Evolutionary conservation across 1,140 invertebrate genomes (phyloP).

Genomic region (Rhynchophorus ferrugineus): DNA sequence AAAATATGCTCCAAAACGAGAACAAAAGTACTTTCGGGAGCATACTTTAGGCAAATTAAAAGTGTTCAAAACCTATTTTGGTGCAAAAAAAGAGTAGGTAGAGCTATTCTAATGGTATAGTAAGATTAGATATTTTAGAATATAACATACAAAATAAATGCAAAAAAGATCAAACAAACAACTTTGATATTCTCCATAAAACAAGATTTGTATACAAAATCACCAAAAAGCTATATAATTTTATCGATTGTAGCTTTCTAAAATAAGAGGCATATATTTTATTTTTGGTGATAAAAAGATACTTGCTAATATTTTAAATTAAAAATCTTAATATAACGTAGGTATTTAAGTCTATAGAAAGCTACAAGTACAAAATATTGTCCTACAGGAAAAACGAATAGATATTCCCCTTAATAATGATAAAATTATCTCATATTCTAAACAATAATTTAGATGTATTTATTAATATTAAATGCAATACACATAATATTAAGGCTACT

Average conservation of each 20-base stretch:
- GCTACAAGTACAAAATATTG: not conserved
- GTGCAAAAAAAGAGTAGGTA: slow-evolving; percentile 12
- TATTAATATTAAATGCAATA: slow-evolving; percentile 3
- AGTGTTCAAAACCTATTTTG: slow-evolving; percentile 16
- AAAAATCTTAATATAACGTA: too few relatives aligned
- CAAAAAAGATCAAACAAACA: too few relatives aligned
- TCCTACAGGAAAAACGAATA: not conserved
- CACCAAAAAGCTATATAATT: too few relatives aligned
- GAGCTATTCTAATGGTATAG: not conserved
- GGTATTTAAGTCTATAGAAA: not conserved
- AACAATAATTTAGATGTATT: not conserved
- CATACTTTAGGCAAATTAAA: slow-evolving; percentile 1
- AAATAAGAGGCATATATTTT: not conserved
- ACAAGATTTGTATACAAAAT: too few relatives aligned
- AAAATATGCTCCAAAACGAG: not conserved
- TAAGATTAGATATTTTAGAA: not conserved
- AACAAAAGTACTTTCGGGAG: not conserved
- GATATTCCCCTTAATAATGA: not conserved
- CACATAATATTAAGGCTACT: not conserved
- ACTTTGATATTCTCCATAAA: too few relatives aligned
- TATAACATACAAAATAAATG: too few relatives aligned
- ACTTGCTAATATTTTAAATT: not conserved
- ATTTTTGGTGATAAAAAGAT: not conserved
- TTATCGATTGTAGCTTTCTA: not conserved
- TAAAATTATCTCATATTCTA: not conserved